These are phyloP conservation scores for Falco novaeseelandiae DNA, from an alignment of 2,797 vertebrate species.

Conservation along the genomic window DNA sequence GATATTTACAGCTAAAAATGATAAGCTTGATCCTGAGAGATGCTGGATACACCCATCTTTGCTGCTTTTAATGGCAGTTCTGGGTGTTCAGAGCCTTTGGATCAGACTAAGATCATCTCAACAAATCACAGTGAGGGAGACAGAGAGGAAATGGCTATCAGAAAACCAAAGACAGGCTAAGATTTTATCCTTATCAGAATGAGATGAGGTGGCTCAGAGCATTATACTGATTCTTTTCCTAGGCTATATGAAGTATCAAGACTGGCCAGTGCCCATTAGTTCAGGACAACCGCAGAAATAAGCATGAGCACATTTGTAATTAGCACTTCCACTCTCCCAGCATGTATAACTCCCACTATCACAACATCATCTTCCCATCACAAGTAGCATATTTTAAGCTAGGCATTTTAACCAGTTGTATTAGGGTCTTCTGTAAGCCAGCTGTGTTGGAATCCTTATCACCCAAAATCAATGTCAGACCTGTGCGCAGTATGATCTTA, in stretches of 20 bases:
- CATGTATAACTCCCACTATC: background rate
- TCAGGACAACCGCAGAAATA: background rate
- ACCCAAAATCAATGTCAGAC: background rate
- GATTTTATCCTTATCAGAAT: slow-evolving; percentile 21
- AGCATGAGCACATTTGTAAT: background rate
- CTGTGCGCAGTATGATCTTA: background rate
- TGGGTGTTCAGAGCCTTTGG: background rate
- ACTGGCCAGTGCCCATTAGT: background rate
- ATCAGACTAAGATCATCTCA: background rate
- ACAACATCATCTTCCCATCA: background rate
- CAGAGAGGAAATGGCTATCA: slow-evolving; percentile 26
- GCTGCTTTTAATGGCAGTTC: background rate
- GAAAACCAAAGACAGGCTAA: slow-evolving; percentile 5
- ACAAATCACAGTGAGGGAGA: slow-evolving; percentile 2
- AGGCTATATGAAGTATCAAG: background rate
- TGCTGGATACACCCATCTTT: background rate
- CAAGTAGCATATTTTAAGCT: background rate
- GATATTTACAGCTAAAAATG: slow-evolving; percentile 30
- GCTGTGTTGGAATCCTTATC: background rate
- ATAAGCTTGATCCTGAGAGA: slow-evolving; percentile 34
- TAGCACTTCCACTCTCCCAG: background rate
- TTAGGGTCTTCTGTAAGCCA: background rate
- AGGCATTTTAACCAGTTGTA: background rate
- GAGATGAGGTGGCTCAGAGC: background rate
- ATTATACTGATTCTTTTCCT: background rate